These are phyloP conservation scores for Aurelia aurita complex sp. Pacific DNA, from an alignment of 30 jellyfish, hydroid and myxozoan genomes.

Conservation along the genomic window DNA sequence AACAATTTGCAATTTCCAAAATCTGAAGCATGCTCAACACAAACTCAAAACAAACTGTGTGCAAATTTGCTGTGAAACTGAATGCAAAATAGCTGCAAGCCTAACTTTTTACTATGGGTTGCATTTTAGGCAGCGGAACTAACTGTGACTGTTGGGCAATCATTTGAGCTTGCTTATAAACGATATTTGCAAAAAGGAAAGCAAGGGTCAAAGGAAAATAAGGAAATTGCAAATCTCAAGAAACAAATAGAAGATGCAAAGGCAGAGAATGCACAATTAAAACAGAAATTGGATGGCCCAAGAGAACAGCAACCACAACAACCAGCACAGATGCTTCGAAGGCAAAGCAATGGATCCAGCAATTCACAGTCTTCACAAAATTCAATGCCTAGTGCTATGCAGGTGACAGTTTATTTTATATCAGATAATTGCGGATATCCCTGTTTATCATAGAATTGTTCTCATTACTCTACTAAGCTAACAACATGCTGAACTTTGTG, in stretches of 20 bases:
- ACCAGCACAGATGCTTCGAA: conserved; percentile 16
- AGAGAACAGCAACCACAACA: conserved; percentile 3
- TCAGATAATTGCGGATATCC: too few species aligned
- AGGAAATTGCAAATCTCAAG: conserved; percentile 58
- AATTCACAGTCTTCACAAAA: neutral
- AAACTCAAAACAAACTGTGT: neutral
- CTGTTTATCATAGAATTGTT: too few species aligned
- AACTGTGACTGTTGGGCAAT: conserved; percentile 94
- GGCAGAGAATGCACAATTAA: conserved; percentile 62
- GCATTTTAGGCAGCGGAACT: conserved; percentile 83
- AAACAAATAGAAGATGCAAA: conserved; percentile 66
- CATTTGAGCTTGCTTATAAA: conserved; percentile 93
- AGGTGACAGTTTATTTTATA: neutral
- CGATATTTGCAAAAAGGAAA: conserved; percentile 73
- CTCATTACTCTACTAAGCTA: too few species aligned
- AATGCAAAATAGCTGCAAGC: too few species aligned
- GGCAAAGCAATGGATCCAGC: conserved; percentile 27
- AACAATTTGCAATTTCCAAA: neutral
- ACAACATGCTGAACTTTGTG: too few species aligned
- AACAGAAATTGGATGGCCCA: conserved; percentile 24
- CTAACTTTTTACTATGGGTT: neutral
- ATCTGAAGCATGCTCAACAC: neutral
- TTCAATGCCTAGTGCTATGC: neutral
- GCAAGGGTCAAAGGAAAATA: conserved; percentile 70
- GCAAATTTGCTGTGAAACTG: too few species aligned